Evolutionary conservation across 2,113 vertebrate species (phyloP).

Genomic region (Chaetodon auriga): DNA sequence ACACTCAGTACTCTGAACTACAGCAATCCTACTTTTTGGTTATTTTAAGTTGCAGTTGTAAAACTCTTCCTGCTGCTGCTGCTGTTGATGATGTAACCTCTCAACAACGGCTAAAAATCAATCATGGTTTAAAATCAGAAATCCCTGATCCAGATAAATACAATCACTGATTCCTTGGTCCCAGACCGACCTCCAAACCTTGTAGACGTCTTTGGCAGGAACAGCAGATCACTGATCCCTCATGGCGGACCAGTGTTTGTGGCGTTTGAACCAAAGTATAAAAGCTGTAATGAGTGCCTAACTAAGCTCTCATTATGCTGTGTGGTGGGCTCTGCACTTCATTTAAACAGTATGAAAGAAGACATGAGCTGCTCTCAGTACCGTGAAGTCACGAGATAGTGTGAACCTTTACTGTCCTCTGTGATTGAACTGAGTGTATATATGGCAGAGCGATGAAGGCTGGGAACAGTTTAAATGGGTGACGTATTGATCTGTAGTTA

Average conservation of each 20-base stretch:
- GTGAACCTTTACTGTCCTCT: not conserved
- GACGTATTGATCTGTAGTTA: conserved; percentile 40
- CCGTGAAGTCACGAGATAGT: not conserved
- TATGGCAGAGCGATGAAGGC: not conserved
- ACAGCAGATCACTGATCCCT: not conserved
- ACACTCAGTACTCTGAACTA: no score
- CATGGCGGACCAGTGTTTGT: not conserved
- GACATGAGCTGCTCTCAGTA: not conserved
- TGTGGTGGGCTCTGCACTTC: not conserved
- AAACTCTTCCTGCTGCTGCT: no score
- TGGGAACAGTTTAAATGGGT: conserved; percentile 10
- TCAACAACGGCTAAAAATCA: not conserved
- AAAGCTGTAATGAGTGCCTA: not conserved
- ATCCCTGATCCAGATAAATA: not conserved
- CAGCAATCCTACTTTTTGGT: no score
- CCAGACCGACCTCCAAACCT: not conserved
- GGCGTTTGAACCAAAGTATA: not conserved
- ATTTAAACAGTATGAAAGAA: not conserved
- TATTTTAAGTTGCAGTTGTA: no score
- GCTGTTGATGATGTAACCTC: not conserved
- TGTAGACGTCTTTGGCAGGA: no score
- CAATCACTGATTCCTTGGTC: not conserved
- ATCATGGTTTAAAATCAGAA: not conserved
- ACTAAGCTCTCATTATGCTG: not conserved
- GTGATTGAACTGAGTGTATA: not conserved